A percentile compares a stretch with the other conserved stretches of the same genome.
Conservation (phyloP, 2,888 invertebrate species). For the Euspilapteryx auroguttella region DNA sequence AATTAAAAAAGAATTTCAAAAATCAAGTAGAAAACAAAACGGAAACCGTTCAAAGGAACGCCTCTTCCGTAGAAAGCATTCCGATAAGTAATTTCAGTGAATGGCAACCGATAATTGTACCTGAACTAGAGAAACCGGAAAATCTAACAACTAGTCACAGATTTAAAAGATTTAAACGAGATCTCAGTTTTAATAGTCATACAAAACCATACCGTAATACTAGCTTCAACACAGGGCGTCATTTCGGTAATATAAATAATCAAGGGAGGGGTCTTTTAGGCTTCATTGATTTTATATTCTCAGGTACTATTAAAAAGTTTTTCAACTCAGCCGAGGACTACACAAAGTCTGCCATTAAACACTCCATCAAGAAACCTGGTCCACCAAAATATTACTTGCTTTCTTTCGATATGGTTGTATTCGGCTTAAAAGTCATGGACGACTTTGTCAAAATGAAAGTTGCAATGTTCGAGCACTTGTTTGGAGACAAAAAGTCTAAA, state of each 20-base stretch:
- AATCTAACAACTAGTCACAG: neutral
- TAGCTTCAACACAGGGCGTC: too few relatives aligned
- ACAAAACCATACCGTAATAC: slow-evolving; percentile 6
- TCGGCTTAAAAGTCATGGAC: slow-evolving; percentile 31
- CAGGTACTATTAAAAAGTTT: slow-evolving; percentile 16
- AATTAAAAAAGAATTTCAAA: slow-evolving; percentile 8
- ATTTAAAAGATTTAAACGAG: slow-evolving; percentile 18
- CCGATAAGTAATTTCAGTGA: slow-evolving; percentile 17
- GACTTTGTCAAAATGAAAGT: slow-evolving; percentile 24
- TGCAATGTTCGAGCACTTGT: slow-evolving; percentile 17
- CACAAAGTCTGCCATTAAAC: slow-evolving; percentile 20
- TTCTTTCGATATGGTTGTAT: slow-evolving; percentile 28
- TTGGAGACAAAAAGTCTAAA: slow-evolving; percentile 6
- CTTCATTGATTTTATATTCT: slow-evolving; percentile 18
- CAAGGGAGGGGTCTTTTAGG: slow-evolving; percentile 16
- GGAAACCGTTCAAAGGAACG: neutral
- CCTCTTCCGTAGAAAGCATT: slow-evolving; percentile 5
- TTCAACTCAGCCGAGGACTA: slow-evolving; percentile 18
- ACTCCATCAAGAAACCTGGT: slow-evolving; percentile 18
- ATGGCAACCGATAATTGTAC: slow-evolving; percentile 36
- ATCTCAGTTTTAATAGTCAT: slow-evolving; percentile 8
- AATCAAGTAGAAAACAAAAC: neutral
- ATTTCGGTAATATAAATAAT: neutral
- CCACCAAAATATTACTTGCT: slow-evolving; percentile 29
- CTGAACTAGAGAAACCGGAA: slow-evolving; percentile 15